Evolutionary conservation across 2,113 vertebrate genomes (phyloP).

Genomic region (Trochalopteron elliotii): DNA sequence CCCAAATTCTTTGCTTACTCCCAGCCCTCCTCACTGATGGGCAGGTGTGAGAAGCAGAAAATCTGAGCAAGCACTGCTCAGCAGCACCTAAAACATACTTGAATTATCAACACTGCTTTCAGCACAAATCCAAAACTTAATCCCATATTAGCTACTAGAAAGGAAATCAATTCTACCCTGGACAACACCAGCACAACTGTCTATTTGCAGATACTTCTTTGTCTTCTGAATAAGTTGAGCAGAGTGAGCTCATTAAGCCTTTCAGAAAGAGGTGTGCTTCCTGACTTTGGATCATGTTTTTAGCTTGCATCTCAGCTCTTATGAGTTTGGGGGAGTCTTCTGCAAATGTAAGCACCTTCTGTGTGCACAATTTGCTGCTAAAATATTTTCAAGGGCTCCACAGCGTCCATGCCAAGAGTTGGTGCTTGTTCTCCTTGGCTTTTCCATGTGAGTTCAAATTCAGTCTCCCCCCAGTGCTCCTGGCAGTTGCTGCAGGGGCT

Average conservation of each 20-base stretch:
- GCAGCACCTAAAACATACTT: background rate
- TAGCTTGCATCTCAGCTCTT: background rate
- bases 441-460: background rate
- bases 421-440: background rate
- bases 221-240: background rate
- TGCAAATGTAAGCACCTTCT: background rate
- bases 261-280: background rate
- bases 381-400: rapidly evolving
- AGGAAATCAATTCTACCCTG: background rate
- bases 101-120: background rate
- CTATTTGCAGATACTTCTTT: background rate
- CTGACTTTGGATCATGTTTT: background rate
- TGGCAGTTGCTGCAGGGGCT: background rate
- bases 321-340: background rate
- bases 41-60: background rate
- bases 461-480: background rate
- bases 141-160: background rate
- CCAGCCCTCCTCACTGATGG: background rate
- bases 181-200: background rate
- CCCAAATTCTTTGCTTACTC: background rate
- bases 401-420: background rate
- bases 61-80: background rate
- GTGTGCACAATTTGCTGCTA: background rate
- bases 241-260: background rate
- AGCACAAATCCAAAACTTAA: background rate